Conservation (phyloP, 1,140 invertebrate species). For the Drosophila mojavensis region DNA sequence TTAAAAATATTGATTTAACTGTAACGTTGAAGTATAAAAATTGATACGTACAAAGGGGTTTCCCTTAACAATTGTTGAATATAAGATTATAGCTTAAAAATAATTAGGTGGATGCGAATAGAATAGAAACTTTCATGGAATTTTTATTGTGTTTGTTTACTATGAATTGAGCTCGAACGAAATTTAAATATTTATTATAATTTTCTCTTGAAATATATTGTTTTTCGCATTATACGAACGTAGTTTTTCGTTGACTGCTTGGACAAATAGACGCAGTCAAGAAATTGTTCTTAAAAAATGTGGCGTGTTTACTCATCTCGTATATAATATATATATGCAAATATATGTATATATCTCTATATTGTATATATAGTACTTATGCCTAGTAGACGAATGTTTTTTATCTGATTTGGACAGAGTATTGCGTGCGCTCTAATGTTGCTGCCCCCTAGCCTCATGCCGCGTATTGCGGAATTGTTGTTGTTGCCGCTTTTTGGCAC, state of each 20-base stretch:
- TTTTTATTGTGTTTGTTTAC: too few relatives aligned
- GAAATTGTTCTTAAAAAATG: conserved; percentile 4
- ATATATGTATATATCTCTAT: conserved; percentile 5
- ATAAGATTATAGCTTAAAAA: too few relatives aligned
- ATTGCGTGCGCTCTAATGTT: conserved; percentile 64
- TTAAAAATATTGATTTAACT: too few relatives aligned
- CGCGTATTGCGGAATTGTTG: conserved; percentile 32
- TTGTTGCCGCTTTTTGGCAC: conserved; percentile 63
- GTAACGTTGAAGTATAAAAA: too few relatives aligned
- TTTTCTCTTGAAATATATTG: neutral
- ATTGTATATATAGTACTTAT: neutral
- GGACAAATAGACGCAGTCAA: conserved; percentile 17
- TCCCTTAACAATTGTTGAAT: too few relatives aligned
- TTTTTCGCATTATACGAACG: neutral
- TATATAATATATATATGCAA: conserved; percentile 12
- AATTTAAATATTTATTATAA: neutral
- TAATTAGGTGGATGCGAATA: too few relatives aligned
- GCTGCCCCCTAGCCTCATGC: conserved; percentile 25
- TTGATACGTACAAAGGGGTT: too few relatives aligned
- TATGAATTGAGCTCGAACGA: too few relatives aligned
- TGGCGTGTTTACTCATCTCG: conserved; percentile 24
- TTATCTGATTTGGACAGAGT: conserved; percentile 37
- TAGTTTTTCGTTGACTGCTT: conserved; percentile 27
- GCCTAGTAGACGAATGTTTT: conserved; percentile 16
- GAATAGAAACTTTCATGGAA: too few relatives aligned